phyloP scores from a whole-genome alignment of 1,140 invertebrate species.

The Monomorium pharaonis region DNA sequence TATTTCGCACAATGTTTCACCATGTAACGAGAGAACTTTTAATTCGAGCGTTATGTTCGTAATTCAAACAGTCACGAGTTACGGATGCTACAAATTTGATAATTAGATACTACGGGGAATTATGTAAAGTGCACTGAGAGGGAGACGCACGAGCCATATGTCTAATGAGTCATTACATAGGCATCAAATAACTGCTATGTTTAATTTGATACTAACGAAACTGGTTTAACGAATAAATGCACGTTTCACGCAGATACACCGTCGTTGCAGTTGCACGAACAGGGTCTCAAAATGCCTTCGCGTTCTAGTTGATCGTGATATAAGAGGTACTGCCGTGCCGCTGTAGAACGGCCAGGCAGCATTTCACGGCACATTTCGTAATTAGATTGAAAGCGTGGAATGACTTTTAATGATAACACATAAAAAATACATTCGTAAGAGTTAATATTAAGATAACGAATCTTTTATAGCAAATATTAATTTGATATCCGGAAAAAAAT shows the following conservation, averaged over 20 bases:
- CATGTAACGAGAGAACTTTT: not conserved
- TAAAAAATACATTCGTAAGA: not conserved
- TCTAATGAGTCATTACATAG: conserved; percentile 33
- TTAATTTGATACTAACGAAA: conserved; percentile 40
- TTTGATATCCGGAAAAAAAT: not conserved
- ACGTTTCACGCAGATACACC: not conserved
- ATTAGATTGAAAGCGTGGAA: conserved; percentile 42
- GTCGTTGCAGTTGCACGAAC: not conserved
- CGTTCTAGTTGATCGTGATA: conserved; percentile 41
- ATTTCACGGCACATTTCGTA: conserved; percentile 44
- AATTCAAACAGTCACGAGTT: not conserved
- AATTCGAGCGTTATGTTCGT: not conserved
- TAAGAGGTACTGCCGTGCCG: conserved; percentile 6
- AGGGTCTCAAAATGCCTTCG: conserved; percentile 39
- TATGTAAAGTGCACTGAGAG: not conserved
- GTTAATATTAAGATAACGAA: not conserved
- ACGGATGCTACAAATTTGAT: not conserved
- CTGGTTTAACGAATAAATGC: conserved; percentile 42
- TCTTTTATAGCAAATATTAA: not conserved
- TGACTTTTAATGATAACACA: conserved; percentile 23
- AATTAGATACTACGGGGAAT: not conserved
- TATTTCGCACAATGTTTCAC: not conserved
- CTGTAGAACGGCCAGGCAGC: not conserved
- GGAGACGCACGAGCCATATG: not conserved
- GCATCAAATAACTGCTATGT: not conserved